Conservation (phyloP, 1,140 invertebrate species). For the Drosophila funebris region DNA sequence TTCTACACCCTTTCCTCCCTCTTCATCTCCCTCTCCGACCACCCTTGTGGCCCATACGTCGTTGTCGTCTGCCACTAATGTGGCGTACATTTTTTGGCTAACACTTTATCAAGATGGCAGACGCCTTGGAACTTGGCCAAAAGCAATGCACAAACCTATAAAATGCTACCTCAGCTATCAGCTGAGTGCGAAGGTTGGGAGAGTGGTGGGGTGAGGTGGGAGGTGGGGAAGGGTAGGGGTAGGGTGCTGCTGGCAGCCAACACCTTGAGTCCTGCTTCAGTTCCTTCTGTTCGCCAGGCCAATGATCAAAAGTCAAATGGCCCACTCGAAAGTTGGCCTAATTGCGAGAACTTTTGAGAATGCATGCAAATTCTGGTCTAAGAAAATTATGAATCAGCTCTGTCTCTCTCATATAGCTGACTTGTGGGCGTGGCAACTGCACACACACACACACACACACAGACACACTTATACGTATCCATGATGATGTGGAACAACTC, state of each 20-base stretch:
- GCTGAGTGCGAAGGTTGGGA: neutral
- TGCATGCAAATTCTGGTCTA: neutral
- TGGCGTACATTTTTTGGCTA: slow-evolving; percentile 80
- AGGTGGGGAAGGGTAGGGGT: neutral
- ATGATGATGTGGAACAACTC: neutral
- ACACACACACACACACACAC: neutral
- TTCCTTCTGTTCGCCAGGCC: slow-evolving; percentile 8
- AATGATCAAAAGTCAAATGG: slow-evolving; percentile 49
- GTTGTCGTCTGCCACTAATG: slow-evolving; percentile 70
- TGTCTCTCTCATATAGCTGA: neutral
- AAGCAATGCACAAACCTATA: slow-evolving; percentile 74
- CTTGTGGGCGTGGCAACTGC: slow-evolving; percentile 12
- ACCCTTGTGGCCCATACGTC: slow-evolving; percentile 1
- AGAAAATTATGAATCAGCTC: slow-evolving; percentile 30
- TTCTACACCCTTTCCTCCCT: neutral
- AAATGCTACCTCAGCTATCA: slow-evolving; percentile 45
- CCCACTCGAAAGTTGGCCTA: slow-evolving; percentile 51
- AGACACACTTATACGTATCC: neutral
- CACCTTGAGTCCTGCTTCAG: slow-evolving; percentile 30
- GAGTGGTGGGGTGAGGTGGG: neutral
- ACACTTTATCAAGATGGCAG: slow-evolving; percentile 82
- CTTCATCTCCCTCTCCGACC: too few relatives aligned
- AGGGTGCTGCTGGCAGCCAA: neutral
- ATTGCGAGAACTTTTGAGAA: slow-evolving; percentile 22
- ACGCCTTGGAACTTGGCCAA: slow-evolving; percentile 72